Base-by-base conservation (phyloP, 2,797 vertebrate genomes). In the Tenualosa ilisha region DNA sequence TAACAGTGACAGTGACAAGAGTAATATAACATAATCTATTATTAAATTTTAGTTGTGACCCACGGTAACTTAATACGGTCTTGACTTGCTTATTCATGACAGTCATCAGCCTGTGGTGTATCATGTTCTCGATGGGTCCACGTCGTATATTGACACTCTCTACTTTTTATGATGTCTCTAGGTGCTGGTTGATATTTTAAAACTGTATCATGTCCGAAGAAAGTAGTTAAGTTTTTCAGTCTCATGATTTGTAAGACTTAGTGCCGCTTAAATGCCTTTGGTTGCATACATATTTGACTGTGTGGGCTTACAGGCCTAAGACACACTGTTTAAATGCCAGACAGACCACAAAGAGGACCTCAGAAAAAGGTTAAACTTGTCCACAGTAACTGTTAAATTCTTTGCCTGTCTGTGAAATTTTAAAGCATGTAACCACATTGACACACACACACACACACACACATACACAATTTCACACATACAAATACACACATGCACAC, bases 11-110 rank as follows among this genome's bases (percentile, higher is more conserved):
- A 79, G 72, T n/a, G 72, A 46, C 72, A 46, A 56, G 82, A 50
- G 63, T 82, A 72, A 86, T 83, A 54, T 37, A 83, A 86, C 63
- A 37, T 53, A 79, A 83, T 56, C 50, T 68, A 83, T 83, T 83
- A 86, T 83, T 83, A 24, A 17, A 46, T 43, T 75, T 75, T 75
- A 75, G 17, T 63, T 49, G 15, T 84, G 43, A 51, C 72, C 72
- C 20, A 79, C 22, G 46, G 37, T 13, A 86, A 59, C 50, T 40
- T 24, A 68, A 56, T 51, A 20, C 22, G 24, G 13, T 53, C 49
- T 12, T 68, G 26, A 53, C 81, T 24, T 31, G 40, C 37, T 43
- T 79, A 22, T 79, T 79, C 72, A 79, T 43, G 40, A 43, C 72
- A 79, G 31, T 13, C 68, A 31, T 3, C 63, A 68, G 17, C 15